Evolutionary conservation across 1,140 invertebrate genomes (phyloP).

Genomic region (Drosophila arawakana): DNA sequence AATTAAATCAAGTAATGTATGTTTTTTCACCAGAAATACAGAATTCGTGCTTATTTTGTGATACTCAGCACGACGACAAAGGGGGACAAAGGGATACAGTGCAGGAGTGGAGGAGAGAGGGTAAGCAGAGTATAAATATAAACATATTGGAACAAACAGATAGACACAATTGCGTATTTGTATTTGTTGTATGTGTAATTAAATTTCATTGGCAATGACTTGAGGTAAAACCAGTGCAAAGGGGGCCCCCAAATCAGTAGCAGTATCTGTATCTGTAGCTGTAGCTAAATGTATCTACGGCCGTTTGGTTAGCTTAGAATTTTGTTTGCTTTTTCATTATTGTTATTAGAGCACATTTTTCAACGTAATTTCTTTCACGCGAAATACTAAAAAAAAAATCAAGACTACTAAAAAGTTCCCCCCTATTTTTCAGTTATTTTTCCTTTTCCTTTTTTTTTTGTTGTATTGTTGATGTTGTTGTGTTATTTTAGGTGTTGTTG

Average conservation of each 20-base stretch:
- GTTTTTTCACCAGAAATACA: conserved; percentile 56
- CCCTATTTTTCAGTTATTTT: conserved; percentile 7
- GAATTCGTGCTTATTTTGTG: conserved; percentile 47
- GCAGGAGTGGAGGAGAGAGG: not conserved
- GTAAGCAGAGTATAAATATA: conserved; percentile 51
- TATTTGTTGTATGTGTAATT: conserved; percentile 65
- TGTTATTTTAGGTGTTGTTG: conserved; percentile 47
- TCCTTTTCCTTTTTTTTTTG: conserved; percentile 1
- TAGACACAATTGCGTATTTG: conserved; percentile 63
- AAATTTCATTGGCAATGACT: conserved; percentile 71
- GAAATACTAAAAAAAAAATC: conserved; percentile 76
- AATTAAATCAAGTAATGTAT: conserved; percentile 63
- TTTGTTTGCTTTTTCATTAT: conserved; percentile 81
- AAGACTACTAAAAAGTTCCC: conserved; percentile 65
- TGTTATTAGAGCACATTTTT: conserved; percentile 81
- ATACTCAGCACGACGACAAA: conserved; percentile 4
- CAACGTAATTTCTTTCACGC: conserved; percentile 79
- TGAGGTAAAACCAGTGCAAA: conserved; percentile 50
- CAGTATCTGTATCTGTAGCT: conserved; percentile 14
- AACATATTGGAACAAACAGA: conserved; percentile 59
- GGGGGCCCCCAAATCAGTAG: conserved; percentile 12
- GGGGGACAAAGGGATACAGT: not conserved
- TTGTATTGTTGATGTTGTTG: conserved; percentile 11
- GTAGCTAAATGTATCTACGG: conserved; percentile 30
- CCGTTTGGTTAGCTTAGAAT: conserved; percentile 43